Conservation (phyloP, 2,888 invertebrate genomes). For the Uloborus plumipes region DNA sequence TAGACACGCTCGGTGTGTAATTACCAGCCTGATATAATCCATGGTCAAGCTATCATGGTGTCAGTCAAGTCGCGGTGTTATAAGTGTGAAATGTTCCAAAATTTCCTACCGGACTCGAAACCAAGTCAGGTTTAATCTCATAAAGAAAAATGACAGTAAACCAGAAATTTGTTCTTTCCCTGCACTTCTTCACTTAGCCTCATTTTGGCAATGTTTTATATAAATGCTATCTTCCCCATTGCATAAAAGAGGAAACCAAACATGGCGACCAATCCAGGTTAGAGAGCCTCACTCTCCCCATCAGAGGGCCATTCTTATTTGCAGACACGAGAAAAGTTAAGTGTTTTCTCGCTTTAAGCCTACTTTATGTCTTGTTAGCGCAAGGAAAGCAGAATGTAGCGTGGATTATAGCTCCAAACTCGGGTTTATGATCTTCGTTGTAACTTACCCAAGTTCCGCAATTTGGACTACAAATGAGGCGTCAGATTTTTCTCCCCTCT, state of each 20-base stretch:
- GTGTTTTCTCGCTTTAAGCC: conserved; percentile 40
- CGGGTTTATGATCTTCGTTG: conserved; percentile 22
- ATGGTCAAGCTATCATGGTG: too few species aligned
- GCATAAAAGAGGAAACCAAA: neutral
- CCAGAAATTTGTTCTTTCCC: too few species aligned
- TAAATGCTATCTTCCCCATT: too few species aligned
- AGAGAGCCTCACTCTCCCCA: neutral
- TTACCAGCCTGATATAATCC: too few species aligned
- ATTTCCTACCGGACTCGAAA: too few species aligned
- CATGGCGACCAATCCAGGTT: neutral
- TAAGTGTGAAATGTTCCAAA: too few species aligned
- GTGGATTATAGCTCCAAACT: neutral
- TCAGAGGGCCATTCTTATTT: conserved; percentile 3
- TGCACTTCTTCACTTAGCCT: too few species aligned
- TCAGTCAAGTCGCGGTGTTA: too few species aligned
- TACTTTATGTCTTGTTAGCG: conserved; percentile 51
- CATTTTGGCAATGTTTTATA: too few species aligned
- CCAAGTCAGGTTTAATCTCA: too few species aligned
- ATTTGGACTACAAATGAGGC: conserved; percentile 32
- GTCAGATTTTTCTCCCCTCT: conserved; percentile 6
- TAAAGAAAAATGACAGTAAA: too few species aligned
- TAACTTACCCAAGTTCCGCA: conserved; percentile 34
- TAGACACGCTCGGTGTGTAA: too few species aligned
- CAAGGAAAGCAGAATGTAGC: neutral
- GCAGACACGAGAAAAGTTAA: conserved; percentile 18